A percentile compares a stretch with the other conserved stretches of the same genome.
Conservation (phyloP, 2,888 invertebrate species). For the Spicauda simplicius region DNA sequence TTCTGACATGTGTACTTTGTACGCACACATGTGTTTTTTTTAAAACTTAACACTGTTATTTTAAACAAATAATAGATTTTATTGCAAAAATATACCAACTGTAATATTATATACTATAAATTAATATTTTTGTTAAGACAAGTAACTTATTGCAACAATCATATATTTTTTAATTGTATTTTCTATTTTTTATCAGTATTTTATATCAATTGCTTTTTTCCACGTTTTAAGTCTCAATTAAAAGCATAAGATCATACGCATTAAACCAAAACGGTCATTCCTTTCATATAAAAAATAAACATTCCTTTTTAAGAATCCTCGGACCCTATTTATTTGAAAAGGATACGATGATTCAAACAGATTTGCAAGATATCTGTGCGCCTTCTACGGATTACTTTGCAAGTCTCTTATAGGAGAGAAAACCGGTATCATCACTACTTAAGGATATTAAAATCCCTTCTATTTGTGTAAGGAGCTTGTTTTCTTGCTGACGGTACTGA, state of each 20-base stretch:
- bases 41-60: too few relatives aligned
- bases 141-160: too few relatives aligned
- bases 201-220: too few relatives aligned
- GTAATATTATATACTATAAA: too few relatives aligned
- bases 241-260: background rate
- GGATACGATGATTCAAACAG: conserved; percentile 83
- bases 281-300: conserved; percentile 56
- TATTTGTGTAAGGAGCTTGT: conserved; percentile 81
- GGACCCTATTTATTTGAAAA: conserved; percentile 81
- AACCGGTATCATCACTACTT: conserved; percentile 82
- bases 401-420: conserved; percentile 78
- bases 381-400: conserved; percentile 83
- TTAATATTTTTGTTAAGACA: too few relatives aligned
- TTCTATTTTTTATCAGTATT: too few relatives aligned
- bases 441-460: conserved; percentile 83
- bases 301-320: conserved; percentile 56
- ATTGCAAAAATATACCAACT: too few relatives aligned
- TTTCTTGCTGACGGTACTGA: conserved; percentile 66
- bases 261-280: conserved; percentile 12
- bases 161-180: too few relatives aligned
- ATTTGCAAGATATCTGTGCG: conserved; percentile 78
- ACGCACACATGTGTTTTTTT: too few relatives aligned
- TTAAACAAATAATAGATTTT: too few relatives aligned
- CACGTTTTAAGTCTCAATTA: too few relatives aligned
- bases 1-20: too few relatives aligned